These are phyloP conservation scores for Lethrus apterus DNA, from an alignment of 1,140 invertebrate species.

Conservation along the genomic window DNA sequence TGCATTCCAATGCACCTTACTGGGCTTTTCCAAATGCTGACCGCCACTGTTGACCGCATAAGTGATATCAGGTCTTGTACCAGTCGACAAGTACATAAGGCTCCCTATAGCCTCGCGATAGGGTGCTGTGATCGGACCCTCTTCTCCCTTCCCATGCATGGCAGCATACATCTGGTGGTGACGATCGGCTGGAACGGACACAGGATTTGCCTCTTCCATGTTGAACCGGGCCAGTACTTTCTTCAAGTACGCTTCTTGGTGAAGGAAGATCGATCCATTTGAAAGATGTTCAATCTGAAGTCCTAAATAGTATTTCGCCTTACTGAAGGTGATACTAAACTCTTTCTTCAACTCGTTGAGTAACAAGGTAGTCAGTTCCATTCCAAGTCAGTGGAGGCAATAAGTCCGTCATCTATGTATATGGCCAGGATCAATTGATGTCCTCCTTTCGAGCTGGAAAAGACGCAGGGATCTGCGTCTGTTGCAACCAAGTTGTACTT, in stretches of 20 bases:
- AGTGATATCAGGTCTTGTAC: slow-evolving; percentile 40
- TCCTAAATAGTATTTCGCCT: slow-evolving; percentile 29
- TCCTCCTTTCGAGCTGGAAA: slow-evolving; percentile 25
- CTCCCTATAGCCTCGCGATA: slow-evolving; percentile 38
- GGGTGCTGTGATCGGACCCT: too few relatives aligned
- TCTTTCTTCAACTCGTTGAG: slow-evolving; percentile 7
- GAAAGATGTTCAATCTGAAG: slow-evolving; percentile 30
- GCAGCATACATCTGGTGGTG: too few relatives aligned
- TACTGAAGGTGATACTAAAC: slow-evolving; percentile 19
- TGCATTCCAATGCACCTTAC: slow-evolving; percentile 29
- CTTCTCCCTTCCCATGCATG: too few relatives aligned
- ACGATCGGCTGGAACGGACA: too few relatives aligned
- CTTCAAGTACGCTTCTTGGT: too few relatives aligned
- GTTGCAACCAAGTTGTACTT: too few relatives aligned
- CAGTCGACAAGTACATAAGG: slow-evolving; percentile 36
- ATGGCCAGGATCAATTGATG: slow-evolving; percentile 37
- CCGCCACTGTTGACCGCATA: slow-evolving; percentile 36
- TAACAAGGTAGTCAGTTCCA: slow-evolving; percentile 11
- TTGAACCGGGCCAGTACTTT: too few relatives aligned
- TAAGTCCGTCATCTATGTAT: slow-evolving; percentile 45
- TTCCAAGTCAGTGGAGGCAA: slow-evolving; percentile 20
- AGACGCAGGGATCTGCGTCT: too few relatives aligned
- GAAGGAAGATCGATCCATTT: slow-evolving; percentile 23
- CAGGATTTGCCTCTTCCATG: slow-evolving; percentile 26
- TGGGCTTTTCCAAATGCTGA: slow-evolving; percentile 25